Evolutionary conservation across 2,888 invertebrate species (phyloP).

Genomic region (Coleophora flavipennella): DNA sequence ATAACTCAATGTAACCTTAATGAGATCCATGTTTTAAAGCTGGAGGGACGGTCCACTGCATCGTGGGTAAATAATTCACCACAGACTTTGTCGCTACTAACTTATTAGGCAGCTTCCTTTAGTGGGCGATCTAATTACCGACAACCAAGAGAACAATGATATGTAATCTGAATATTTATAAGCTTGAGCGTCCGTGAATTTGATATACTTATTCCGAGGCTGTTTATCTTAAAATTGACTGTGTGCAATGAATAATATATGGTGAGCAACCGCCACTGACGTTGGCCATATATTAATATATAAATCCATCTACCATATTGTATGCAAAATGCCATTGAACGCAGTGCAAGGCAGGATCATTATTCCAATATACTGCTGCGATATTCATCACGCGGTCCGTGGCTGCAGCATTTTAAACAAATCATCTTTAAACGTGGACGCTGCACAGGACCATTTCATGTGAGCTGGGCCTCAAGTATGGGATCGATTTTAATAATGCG

Average conservation of each 20-base stretch:
- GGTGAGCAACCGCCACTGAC: conserved; percentile 64
- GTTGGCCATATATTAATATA: conserved; percentile 71
- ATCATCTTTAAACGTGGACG: conserved; percentile 61
- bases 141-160: conserved; percentile 65
- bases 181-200: conserved; percentile 34
- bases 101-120: conserved; percentile 58
- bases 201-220: conserved; percentile 31
- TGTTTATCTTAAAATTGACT: conserved; percentile 70
- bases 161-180: conserved; percentile 68
- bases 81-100: conserved; percentile 55
- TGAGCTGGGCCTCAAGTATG: conserved; percentile 24
- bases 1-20: conserved; percentile 36
- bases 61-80: conserved; percentile 46
- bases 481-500: conserved; percentile 50
- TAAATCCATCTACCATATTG: conserved; percentile 72
- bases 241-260: conserved; percentile 70
- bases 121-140: conserved; percentile 69
- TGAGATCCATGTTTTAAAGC: conserved; percentile 32
- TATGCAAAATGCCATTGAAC: conserved; percentile 73
- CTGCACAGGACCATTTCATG: conserved; percentile 22
- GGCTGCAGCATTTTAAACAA: conserved; percentile 67
- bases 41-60: too few relatives aligned
- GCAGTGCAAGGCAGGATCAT: conserved; percentile 68
- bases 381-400: conserved; percentile 63
- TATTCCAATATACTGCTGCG: conserved; percentile 66